phyloP scores from a whole-genome alignment of 2,113 vertebrate genomes.

The Eptesicus fuscus region DNA sequence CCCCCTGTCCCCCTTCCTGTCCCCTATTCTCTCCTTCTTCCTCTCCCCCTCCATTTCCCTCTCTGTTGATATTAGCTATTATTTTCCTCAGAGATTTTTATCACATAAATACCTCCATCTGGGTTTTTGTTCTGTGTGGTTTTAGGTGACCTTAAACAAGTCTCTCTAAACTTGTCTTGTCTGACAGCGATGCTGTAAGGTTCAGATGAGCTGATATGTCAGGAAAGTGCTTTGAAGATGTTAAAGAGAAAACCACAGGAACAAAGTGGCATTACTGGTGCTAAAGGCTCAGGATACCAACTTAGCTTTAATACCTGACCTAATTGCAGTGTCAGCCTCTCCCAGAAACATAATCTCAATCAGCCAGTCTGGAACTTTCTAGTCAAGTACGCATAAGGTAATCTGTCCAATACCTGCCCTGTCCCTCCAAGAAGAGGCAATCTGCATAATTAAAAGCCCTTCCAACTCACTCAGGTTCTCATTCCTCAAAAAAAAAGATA shows the following conservation, averaged over 20 bases:
- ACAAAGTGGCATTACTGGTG: background rate
- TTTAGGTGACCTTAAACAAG: background rate
- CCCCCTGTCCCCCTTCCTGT: background rate
- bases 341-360: background rate
- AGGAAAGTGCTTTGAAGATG: background rate
- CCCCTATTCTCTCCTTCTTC: background rate
- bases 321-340: background rate
- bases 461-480: too few relatives aligned
- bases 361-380: background rate
- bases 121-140: background rate
- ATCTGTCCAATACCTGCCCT: background rate
- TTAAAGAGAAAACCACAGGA: background rate
- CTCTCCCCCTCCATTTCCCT: background rate
- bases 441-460: background rate
- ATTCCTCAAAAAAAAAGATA: background rate
- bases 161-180: background rate
- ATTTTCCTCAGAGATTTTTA: conserved; percentile 1
- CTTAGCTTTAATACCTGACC: background rate
- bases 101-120: background rate
- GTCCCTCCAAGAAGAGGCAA: background rate
- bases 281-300: background rate
- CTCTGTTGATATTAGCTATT: background rate
- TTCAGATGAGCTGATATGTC: background rate
- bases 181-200: background rate
- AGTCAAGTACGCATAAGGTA: too few relatives aligned